A percentile compares a stretch with the other conserved stretches of the same genome.
These are phyloP conservation scores for Acanthaster planci DNA, from an alignment of 35 echinoderm and acorn worm species.

Conservation along the genomic window DNA sequence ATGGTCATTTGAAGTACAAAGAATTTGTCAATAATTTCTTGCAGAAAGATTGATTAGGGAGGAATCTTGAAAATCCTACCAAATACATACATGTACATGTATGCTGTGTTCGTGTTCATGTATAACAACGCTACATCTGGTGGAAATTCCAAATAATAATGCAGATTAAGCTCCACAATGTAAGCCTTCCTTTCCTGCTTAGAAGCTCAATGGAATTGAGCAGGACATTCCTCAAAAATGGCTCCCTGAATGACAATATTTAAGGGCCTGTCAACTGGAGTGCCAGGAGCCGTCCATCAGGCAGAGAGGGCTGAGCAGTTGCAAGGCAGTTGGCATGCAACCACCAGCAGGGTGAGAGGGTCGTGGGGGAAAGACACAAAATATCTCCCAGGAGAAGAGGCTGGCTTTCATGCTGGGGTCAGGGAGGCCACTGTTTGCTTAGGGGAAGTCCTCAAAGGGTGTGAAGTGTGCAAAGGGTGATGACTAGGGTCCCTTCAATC, in stretches of 20 bases:
- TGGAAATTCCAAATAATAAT: too few relatives aligned
- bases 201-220: not conserved
- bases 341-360: conserved; percentile 12
- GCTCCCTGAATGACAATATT: not conserved
- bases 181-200: too few relatives aligned
- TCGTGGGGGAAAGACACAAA: not conserved
- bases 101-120: too few relatives aligned
- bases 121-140: too few relatives aligned
- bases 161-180: too few relatives aligned
- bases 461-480: conserved; percentile 7
- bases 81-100: too few relatives aligned
- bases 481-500: not conserved
- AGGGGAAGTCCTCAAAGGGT: not conserved
- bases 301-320: not conserved
- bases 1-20: too few relatives aligned
- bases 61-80: too few relatives aligned
- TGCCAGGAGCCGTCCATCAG: not conserved
- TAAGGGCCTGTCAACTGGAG: not conserved
- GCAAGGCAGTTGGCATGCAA: conserved; percentile 5
- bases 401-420: conserved; percentile 17
- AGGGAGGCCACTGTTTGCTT: conserved; percentile 11
- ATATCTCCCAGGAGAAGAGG: conserved; percentile 18
- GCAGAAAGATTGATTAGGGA: too few relatives aligned
- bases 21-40: too few relatives aligned
- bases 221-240: not conserved